These are phyloP conservation scores for Pundamilia nyererei DNA, from an alignment of 2,113 vertebrate species.

Conservation along the genomic window DNA sequence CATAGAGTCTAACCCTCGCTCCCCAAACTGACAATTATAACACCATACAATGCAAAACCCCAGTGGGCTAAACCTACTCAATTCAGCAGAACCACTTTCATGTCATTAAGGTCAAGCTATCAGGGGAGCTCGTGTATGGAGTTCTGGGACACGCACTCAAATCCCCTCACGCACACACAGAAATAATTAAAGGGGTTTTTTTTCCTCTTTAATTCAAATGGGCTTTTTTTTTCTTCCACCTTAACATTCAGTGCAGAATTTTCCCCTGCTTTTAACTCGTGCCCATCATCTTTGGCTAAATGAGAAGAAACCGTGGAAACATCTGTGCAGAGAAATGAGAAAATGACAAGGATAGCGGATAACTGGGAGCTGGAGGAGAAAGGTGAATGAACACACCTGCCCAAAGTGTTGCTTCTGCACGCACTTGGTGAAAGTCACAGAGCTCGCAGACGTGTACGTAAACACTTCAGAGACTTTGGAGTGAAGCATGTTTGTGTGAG, in stretches of 20 bases:
- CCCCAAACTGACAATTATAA: neutral
- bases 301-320: neutral
- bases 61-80: neutral
- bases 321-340: neutral
- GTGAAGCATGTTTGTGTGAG: neutral
- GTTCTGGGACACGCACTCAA: neutral
- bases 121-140: neutral
- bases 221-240: neutral
- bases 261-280: neutral
- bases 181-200: neutral
- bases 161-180: neutral
- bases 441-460: neutral
- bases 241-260: neutral
- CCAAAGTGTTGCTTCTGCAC: neutral
- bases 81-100: neutral
- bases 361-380: neutral
- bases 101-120: constrained; percentile 24
- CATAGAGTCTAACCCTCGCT: neutral
- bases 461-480: neutral
- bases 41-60: neutral
- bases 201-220: neutral
- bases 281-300: neutral
- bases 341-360: neutral
- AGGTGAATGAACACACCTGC: constrained; percentile 2
- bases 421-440: neutral